phyloP scores from a whole-genome alignment of 2,113 vertebrate species.

The Nanger granti region DNA sequence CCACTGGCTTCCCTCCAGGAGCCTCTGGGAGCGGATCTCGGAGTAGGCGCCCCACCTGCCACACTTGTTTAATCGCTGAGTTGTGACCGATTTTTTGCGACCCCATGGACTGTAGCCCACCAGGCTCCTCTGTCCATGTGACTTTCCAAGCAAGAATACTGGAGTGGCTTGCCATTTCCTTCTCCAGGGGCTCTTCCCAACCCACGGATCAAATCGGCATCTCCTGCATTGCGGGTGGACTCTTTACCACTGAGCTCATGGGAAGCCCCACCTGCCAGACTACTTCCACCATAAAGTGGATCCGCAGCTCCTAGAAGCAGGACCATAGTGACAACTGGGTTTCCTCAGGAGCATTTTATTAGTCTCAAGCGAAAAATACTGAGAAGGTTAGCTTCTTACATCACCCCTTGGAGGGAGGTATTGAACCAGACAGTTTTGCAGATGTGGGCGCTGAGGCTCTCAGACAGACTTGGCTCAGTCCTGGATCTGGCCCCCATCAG shows the following conservation, averaged over 20 bases:
- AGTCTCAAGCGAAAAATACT: not conserved
- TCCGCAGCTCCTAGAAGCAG: not conserved
- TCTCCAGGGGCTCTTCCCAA: not conserved
- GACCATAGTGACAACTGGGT: rapidly evolving
- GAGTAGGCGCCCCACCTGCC: not conserved
- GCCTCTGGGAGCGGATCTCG: not conserved
- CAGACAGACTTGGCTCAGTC: not conserved
- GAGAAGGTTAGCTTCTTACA: not conserved
- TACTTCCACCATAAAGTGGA: not conserved
- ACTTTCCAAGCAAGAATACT: not conserved
- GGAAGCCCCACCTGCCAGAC: not conserved
- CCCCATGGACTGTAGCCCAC: not conserved
- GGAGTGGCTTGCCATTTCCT: not conserved
- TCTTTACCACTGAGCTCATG: not conserved
- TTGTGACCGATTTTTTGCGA: rapidly evolving
- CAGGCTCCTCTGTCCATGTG: not conserved
- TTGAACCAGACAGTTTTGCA: not conserved
- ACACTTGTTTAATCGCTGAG: not conserved
- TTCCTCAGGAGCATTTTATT: not conserved
- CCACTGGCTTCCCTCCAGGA: not conserved
- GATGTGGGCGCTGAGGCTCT: not conserved
- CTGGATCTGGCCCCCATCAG: not conserved
- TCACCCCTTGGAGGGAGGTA: not conserved
- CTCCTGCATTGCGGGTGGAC: not conserved
- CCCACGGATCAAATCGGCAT: not conserved